Evolutionary conservation across 53 echinoderm and acorn worm species (phyloP), one percentile per base, ranked within the genome.

Genomic region (Mesocentrotus franciscanus): DNA sequence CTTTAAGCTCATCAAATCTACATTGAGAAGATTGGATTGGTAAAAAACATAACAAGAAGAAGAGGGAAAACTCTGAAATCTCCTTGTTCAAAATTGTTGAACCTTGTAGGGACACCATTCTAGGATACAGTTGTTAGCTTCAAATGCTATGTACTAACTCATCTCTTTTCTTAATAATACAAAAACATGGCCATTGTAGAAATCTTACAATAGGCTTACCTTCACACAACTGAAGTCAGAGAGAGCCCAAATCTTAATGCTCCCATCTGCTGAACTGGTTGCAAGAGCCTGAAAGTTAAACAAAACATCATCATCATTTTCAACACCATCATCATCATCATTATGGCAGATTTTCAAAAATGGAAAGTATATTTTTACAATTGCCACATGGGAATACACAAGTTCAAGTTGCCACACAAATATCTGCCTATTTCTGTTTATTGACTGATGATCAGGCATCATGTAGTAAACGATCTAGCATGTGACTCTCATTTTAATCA

Each of bases 141-240:
- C 13, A 1, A 30, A n/a, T 33, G 76, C 3, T 12, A 29, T 32
- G 33, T 30, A 11, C 66, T 75, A 49, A 49, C 49, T 49, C 49
- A 49, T 49, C 49, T 33, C 11, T 32, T 76, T 32, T 30, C 76
- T 81, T 1, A 36, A 81, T 7, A 36, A 81, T 4, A 5, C 8
- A 16, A 81, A 16, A 81, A 76, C 15, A 32, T 11, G 42, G 74
- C 2, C 1, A 74, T 30, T 74, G 29, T 30, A 74, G 11, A 10
- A 18, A 12, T 8, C 20, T 81, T 36, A 20, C 36, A 42, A 20
- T 20, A 81, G 9, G 10, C 58, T 95, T 91, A 99, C 99, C 99
- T 99, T 99, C 11, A 99, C 97, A 96, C 99, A 99, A 79, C 93
- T 97, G 93, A 99, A 99, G 91, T 99, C 98, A 12, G 98, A 95